Evolutionary conservation across 1,140 invertebrate species (phyloP), one percentile per base, ranked within the genome.

Genomic region (Palaemon carinicauda): DNA sequence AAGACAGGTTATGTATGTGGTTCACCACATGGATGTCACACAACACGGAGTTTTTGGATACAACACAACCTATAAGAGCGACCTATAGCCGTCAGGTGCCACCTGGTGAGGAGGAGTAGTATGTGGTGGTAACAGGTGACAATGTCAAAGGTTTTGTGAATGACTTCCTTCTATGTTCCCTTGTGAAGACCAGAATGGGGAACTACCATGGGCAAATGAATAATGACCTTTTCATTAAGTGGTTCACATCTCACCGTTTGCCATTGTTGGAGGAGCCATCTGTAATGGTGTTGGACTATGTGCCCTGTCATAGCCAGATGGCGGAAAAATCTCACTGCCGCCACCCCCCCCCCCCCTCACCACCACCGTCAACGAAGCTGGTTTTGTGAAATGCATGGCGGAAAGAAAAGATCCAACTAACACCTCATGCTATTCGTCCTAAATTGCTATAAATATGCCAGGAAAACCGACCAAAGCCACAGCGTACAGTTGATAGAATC

Each of bases 31-130:
- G 51, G 52, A 81, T 81, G 79, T 9, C 10, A 21, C n/a, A n/a
- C n/a, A n/a, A n/a, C n/a, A 50, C 3, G 56, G 80, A 82, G 82
- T 84, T 71, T 29, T 69, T 74, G 29, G 82, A 78, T 50, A 74
- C 21, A 31, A 24, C 71, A n/a, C 82, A 74, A 41, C 17, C 71
- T 79, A n/a, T 69, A 27, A 84, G 19, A 77, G 82, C 10, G 27
- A 17, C 71, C 79, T 33, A 7, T 53, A 77, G 17, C 69, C 29
- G 69, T 79, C 41, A 74, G 21, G 41, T 75, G 31, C 82, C 51
- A 21, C 41, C 29, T 29, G 71, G 82, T 78, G 71, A 52, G 54
- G 69, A 14, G 10, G 31, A 51, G 50, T 15, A 50, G 9, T 52
- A 78, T 60, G 27, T 84, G 27, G 73, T 75, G 15, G 82, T 54